phyloP scores from a whole-genome alignment of 2,888 invertebrate species.

The Cactoblastis cactorum region DNA sequence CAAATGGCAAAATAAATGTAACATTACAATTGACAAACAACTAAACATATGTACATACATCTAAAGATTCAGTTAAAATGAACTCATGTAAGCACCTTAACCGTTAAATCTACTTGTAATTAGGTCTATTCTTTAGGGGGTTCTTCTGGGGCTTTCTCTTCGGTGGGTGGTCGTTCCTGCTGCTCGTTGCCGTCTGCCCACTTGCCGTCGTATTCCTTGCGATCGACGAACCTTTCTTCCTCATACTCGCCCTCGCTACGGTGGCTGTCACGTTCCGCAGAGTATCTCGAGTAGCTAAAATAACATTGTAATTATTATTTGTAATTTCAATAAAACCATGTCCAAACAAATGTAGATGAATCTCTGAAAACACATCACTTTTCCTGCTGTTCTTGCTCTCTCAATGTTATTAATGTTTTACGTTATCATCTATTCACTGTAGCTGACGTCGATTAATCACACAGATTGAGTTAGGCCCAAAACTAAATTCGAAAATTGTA shows the following conservation, averaged over 20 bases:
- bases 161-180: conserved; percentile 51
- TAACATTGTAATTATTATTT: conserved; percentile 1
- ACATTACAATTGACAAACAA: background rate
- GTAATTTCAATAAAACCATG: too few relatives aligned
- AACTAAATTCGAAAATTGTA: too few relatives aligned
- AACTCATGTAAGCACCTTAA: conserved; percentile 17
- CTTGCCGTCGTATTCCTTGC: conserved; percentile 83
- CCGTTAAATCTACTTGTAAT: conserved; percentile 4
- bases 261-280: conserved; percentile 62
- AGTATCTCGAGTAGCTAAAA: conserved; percentile 65
- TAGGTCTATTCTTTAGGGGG: conserved; percentile 55
- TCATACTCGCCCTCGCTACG: conserved; percentile 77
- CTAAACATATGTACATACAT: conserved; percentile 7
- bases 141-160: conserved; percentile 60
- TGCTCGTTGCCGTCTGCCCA: conserved; percentile 81
- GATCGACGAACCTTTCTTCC: conserved; percentile 77
- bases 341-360: too few relatives aligned
- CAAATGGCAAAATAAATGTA: conserved; percentile 3
- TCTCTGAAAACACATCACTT: too few relatives aligned
- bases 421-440: too few relatives aligned
- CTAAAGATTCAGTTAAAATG: conserved; percentile 19
- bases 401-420: too few relatives aligned
- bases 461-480: too few relatives aligned
- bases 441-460: too few relatives aligned
- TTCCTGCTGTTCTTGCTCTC: too few relatives aligned